Evolutionary conservation across 2,888 invertebrate species (phyloP).

Genomic region (Chymomyza caudatula): DNA sequence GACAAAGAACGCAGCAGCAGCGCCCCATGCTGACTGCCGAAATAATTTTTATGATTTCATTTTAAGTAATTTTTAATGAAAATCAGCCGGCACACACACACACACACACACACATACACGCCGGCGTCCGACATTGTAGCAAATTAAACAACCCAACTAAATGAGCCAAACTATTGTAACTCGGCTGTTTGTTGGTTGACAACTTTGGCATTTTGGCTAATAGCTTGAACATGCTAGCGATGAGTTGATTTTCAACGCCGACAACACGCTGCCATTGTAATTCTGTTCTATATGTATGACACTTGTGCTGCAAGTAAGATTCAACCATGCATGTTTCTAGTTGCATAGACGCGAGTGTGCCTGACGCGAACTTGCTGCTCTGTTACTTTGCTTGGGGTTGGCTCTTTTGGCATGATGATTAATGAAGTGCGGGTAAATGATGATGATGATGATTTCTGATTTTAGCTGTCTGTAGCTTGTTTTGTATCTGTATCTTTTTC

Average conservation of each 20-base stretch:
- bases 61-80: constrained; percentile 76
- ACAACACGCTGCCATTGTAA: constrained; percentile 55
- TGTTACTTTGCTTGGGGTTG: constrained; percentile 34
- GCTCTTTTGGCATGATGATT: constrained; percentile 76
- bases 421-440: constrained; percentile 77
- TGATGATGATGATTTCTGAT: constrained; percentile 33
- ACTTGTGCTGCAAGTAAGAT: constrained; percentile 22
- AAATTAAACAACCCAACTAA: constrained; percentile 16
- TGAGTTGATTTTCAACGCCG: constrained; percentile 57
- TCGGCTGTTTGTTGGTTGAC: constrained; percentile 26
- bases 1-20: not conserved
- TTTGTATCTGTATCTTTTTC: not conserved
- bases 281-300: constrained; percentile 8
- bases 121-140: not conserved
- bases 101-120: not conserved
- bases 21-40: constrained; percentile 54
- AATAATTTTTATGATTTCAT: constrained; percentile 64
- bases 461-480: constrained; percentile 7
- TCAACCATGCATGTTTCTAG: constrained; percentile 48
- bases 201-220: constrained; percentile 65
- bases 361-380: constrained; percentile 3
- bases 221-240: constrained; percentile 59
- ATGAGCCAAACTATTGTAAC: not conserved
- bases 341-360: constrained; percentile 22
- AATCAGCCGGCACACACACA: constrained; percentile 51